Conservation (phyloP, 2,113 vertebrate species). For the Galemys pyrenaicus region DNA sequence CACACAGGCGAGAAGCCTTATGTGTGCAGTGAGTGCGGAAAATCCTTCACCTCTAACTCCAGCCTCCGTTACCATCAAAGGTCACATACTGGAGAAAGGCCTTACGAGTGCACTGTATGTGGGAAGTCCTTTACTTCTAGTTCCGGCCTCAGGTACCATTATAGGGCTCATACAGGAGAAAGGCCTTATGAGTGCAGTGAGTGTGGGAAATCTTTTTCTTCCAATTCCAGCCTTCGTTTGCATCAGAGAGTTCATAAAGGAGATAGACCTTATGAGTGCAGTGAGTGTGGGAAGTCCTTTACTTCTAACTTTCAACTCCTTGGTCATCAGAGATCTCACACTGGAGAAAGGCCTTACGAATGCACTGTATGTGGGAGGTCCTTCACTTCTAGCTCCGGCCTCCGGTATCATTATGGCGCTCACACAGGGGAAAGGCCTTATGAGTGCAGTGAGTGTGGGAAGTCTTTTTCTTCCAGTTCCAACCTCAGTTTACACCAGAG, state of each 20-base stretch:
- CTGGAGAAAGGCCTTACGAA: background rate
- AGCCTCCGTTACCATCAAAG: background rate
- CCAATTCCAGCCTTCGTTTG: background rate
- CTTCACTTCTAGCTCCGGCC: background rate
- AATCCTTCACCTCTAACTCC: background rate
- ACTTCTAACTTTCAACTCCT: background rate
- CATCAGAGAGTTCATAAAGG: background rate
- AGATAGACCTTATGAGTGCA: background rate
- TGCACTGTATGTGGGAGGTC: background rate
- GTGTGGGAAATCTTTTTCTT: background rate
- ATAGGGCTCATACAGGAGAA: background rate
- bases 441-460: background rate
- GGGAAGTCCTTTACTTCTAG: background rate
- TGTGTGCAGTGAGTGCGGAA: background rate
- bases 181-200: background rate
- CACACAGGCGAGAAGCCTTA: background rate
- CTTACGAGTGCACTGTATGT: background rate
- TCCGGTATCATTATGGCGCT: background rate
- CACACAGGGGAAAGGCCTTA: background rate
- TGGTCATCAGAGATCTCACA: background rate
- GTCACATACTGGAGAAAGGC: background rate
- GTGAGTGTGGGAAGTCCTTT: background rate
- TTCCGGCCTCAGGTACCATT: background rate
- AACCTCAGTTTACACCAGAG: background rate
- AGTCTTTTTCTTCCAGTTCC: background rate